These are phyloP conservation scores for Harpalus rubripes DNA, from an alignment of 2,888 invertebrate genomes.

Conservation along the genomic window DNA sequence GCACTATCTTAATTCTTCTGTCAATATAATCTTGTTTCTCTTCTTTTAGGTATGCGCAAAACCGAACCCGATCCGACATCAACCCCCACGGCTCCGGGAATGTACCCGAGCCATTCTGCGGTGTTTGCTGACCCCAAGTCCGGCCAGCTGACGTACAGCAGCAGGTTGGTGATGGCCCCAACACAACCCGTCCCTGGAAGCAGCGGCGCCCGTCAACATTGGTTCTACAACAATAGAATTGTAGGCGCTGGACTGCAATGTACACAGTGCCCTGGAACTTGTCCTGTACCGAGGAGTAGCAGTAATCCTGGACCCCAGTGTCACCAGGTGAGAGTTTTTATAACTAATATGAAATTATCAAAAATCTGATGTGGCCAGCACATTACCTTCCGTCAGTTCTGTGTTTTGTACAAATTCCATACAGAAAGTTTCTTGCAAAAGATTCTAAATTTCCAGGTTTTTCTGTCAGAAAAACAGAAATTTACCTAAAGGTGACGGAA, in stretches of 20 bases:
- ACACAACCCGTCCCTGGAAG: constrained; percentile 68
- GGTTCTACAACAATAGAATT: constrained; percentile 74
- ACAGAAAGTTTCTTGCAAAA: too few species aligned
- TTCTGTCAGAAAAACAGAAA: too few species aligned
- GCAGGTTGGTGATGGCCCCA: constrained; percentile 75
- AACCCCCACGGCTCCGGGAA: constrained; percentile 69
- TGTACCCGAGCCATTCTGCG: constrained; percentile 76
- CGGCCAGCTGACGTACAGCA: constrained; percentile 78
- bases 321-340: constrained; percentile 55
- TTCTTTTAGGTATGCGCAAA: constrained; percentile 74
- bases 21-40: neutral
- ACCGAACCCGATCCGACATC: constrained; percentile 73
- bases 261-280: constrained; percentile 76
- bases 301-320: constrained; percentile 74
- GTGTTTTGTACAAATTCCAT: too few species aligned
- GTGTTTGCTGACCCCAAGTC: constrained; percentile 78
- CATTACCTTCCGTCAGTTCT: too few species aligned
- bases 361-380: too few species aligned
- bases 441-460: too few species aligned
- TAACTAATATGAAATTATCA: too few species aligned
- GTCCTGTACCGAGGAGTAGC: constrained; percentile 76
- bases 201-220: constrained; percentile 71
- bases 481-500: too few species aligned
- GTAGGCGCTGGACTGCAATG: constrained; percentile 75
- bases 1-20: neutral